These are phyloP conservation scores for Sceloporus undulatus DNA, from an alignment of 2,113 vertebrate species.

Conservation along the genomic window DNA sequence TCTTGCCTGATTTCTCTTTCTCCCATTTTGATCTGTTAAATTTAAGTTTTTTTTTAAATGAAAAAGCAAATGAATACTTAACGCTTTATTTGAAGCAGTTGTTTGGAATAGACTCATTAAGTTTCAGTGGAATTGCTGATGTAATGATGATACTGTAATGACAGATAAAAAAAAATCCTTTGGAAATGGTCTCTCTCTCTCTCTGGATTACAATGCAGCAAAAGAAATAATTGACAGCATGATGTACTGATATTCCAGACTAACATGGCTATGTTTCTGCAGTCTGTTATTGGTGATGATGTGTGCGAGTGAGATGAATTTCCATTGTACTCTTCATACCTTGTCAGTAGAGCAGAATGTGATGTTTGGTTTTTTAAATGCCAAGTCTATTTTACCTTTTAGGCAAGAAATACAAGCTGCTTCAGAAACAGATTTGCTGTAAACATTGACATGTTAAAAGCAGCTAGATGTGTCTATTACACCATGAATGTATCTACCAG, in stretches of 20 bases:
- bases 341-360: constrained; percentile 1
- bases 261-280: no score
- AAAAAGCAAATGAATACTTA: not conserved
- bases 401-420: no score
- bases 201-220: not conserved
- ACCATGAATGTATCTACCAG: not conserved
- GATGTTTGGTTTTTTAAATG: not conserved
- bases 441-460: no score
- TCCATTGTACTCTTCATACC: not conserved
- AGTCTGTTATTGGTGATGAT: not conserved
- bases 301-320: not conserved
- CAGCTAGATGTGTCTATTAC: no score
- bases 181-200: not conserved
- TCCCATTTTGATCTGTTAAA: not conserved
- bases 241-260: no score
- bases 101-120: not conserved
- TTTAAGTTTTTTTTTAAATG: not conserved
- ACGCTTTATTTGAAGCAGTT: not conserved
- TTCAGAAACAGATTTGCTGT: no score
- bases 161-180: not conserved
- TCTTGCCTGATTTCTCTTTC: not conserved
- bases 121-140: not conserved
- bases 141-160: not conserved
- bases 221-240: not conserved
- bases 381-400: not conserved